Evolutionary conservation across 2,113 vertebrate genomes (phyloP).

Genomic region (Sigmodon hispidus): DNA sequence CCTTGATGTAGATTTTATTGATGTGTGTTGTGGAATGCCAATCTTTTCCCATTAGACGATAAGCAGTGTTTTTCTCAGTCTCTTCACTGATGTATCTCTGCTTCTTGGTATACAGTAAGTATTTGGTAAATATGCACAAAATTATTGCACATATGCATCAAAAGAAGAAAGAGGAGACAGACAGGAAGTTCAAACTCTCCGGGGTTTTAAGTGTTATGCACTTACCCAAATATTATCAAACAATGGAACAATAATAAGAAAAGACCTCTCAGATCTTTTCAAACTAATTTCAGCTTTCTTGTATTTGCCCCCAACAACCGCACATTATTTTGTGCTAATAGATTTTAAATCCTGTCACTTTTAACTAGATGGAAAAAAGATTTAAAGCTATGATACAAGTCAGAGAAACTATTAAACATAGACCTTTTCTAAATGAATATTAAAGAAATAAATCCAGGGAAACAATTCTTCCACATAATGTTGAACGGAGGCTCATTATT

Average conservation of each 20-base stretch:
- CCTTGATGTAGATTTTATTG: neutral
- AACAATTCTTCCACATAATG: neutral
- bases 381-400: neutral
- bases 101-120: neutral
- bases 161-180: neutral
- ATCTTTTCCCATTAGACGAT: neutral
- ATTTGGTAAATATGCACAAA: neutral
- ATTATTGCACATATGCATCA: neutral
- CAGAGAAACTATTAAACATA: neutral
- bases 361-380: neutral
- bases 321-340: neutral
- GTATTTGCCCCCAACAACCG: neutral
- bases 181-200: neutral
- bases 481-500: neutral
- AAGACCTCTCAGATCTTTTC: neutral
- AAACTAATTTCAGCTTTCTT: conserved; percentile 38
- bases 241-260: neutral
- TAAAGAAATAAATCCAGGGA: conserved; percentile 32
- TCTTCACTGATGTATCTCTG: neutral
- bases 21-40: neutral
- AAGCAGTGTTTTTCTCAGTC: neutral
- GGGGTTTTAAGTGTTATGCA: neutral
- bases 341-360: neutral
- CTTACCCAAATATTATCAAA: neutral
- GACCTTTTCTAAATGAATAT: neutral